Conservation (phyloP, 2,113 vertebrate species). For the Calyptomena viridis region DNA sequence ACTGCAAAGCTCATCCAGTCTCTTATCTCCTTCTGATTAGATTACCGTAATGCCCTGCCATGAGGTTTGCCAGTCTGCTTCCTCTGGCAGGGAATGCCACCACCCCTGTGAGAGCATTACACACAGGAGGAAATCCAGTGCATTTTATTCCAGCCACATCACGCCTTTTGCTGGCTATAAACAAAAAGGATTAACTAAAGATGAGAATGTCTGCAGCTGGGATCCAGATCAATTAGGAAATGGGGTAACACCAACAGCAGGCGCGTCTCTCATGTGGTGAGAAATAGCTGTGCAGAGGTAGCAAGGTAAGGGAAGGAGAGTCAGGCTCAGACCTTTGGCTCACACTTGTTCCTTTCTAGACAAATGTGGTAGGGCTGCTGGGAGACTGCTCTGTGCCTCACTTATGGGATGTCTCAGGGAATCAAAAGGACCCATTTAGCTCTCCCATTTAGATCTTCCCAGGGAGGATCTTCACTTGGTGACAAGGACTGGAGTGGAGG, state of each 20-base stretch:
- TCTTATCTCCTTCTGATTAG: constrained; percentile 71
- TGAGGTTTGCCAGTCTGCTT: background rate
- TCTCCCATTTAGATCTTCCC: too few relatives aligned
- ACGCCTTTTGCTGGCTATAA: rapidly evolving
- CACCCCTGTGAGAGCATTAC: background rate
- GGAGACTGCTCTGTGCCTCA: background rate
- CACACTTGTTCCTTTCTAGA: background rate
- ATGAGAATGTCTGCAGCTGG: background rate
- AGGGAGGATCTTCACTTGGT: background rate
- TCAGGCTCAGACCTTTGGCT: background rate
- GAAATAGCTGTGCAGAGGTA: background rate
- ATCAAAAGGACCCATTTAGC: background rate
- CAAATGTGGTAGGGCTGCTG: background rate
- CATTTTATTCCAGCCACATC: background rate
- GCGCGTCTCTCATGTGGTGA: background rate
- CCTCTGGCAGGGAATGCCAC: background rate
- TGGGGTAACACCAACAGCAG: background rate
- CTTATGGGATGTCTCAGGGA: background rate
- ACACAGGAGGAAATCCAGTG: background rate
- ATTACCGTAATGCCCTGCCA: constrained; percentile 17
- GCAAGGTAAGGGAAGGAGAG: rapidly evolving
- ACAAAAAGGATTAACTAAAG: background rate
- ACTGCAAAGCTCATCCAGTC: constrained; percentile 46
- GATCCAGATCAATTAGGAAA: background rate
- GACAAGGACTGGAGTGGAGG: background rate